These are phyloP conservation scores for Geotria australis DNA, from an alignment of 2,797 vertebrate genomes.

Conservation along the genomic window DNA sequence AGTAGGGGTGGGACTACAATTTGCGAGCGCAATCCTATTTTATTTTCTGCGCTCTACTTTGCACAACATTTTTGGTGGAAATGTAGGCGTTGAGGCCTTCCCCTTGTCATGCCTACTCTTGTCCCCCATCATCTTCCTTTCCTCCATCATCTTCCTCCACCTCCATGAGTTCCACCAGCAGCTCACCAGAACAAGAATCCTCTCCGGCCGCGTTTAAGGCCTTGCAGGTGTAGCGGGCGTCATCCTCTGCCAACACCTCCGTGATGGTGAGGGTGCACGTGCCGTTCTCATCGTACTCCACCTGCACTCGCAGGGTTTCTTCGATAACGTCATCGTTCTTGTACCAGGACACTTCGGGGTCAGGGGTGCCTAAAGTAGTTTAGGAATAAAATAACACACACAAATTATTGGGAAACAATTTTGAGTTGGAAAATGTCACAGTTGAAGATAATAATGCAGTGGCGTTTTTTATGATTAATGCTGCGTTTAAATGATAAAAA, in stretches of 20 bases:
- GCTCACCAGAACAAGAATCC: constrained; percentile 64
- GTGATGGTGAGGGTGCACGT: constrained; percentile 88
- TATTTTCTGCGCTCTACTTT: too few relatives aligned
- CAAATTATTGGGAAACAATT: too few relatives aligned
- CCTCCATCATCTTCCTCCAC: neutral
- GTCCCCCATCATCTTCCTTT: neutral
- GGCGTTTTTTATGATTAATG: too few relatives aligned
- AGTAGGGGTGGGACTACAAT: too few relatives aligned
- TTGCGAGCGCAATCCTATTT: too few relatives aligned
- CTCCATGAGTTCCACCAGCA: constrained; percentile 34
- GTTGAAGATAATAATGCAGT: too few relatives aligned
- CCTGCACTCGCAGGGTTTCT: constrained; percentile 88
- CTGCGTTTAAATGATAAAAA: too few relatives aligned
- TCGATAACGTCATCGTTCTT: constrained; percentile 88
- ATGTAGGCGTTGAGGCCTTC: too few relatives aligned
- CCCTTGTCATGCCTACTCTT: neutral
- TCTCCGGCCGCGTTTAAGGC: constrained; percentile 78
- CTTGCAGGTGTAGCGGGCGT: constrained; percentile 90
- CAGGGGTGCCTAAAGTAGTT: constrained; percentile 36
- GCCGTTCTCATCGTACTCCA: constrained; percentile 88
- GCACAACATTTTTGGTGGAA: too few relatives aligned
- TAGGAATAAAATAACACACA: too few relatives aligned
- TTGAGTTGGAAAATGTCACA: too few relatives aligned
- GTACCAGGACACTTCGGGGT: constrained; percentile 92
- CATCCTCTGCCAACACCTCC: constrained; percentile 60